A percentile compares a stretch with the other conserved stretches of the same genome.
Conservation (phyloP, 2,888 invertebrate species). For the Drosophila paranaensis region DNA sequence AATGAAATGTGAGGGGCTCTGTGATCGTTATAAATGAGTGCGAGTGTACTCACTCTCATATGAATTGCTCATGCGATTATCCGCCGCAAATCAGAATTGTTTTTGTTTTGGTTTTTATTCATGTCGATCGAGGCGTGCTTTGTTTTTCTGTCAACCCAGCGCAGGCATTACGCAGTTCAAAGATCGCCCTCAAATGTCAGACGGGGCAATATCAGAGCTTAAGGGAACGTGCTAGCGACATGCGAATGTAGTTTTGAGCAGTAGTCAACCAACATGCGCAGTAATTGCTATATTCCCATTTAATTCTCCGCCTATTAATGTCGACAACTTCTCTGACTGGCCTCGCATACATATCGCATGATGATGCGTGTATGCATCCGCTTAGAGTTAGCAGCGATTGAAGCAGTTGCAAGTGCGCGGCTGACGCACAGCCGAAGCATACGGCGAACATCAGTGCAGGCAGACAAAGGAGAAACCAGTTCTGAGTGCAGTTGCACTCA, state of each 20-base stretch:
- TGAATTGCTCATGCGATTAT: conserved; percentile 37
- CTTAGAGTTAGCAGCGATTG: background rate
- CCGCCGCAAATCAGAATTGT: conserved; percentile 37
- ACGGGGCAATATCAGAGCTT: conserved; percentile 1
- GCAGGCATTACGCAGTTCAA: conserved; percentile 35
- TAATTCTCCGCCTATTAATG: too few species aligned
- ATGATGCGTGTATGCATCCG: background rate
- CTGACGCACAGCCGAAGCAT: background rate
- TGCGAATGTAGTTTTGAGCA: background rate
- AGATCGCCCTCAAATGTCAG: conserved; percentile 40
- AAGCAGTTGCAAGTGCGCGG: conserved; percentile 2
- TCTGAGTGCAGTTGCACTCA: conserved; percentile 44
- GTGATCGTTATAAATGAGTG: conserved; percentile 30
- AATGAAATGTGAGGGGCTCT: conserved; percentile 14
- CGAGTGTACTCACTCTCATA: conserved; percentile 32
- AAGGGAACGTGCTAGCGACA: conserved; percentile 2
- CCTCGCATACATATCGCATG: background rate
- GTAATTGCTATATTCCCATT: background rate
- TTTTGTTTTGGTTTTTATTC: conserved; percentile 41
- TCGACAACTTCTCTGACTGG: background rate
- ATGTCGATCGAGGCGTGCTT: conserved; percentile 41
- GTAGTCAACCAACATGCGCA: background rate
- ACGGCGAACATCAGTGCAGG: background rate
- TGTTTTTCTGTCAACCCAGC: conserved; percentile 44
- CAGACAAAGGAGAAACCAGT: conserved; percentile 22